phyloP scores from a whole-genome alignment of 2,113 vertebrate genomes.

The Camelus bactrianus region DNA sequence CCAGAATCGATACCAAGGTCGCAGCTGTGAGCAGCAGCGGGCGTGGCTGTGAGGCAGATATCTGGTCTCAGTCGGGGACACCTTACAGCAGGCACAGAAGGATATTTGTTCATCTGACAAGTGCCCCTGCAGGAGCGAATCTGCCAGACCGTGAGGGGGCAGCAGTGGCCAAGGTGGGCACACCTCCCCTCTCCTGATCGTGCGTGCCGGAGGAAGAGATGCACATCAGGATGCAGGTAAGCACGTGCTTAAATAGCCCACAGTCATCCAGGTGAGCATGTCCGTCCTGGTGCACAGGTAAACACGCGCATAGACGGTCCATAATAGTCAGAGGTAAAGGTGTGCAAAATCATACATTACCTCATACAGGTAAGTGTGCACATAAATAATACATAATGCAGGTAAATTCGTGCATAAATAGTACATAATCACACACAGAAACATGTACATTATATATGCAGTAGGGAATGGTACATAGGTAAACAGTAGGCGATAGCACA shows the following conservation, averaged over 20 bases:
- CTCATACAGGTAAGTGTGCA: background rate
- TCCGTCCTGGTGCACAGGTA: rapidly evolving
- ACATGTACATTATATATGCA: rapidly evolving
- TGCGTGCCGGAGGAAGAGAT: background rate
- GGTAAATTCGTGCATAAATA: rapidly evolving
- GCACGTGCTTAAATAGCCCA: rapidly evolving
- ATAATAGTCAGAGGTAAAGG: rapidly evolving
- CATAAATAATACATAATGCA: background rate
- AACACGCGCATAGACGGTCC: rapidly evolving
- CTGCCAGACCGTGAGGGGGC: too few species aligned
- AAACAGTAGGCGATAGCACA: rapidly evolving
- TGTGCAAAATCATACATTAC: rapidly evolving
- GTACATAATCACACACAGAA: too few species aligned
- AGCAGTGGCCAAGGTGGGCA: rapidly evolving
- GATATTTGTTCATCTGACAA: rapidly evolving
- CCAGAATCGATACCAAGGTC: background rate
- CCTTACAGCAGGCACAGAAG: rapidly evolving
- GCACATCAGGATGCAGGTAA: rapidly evolving
- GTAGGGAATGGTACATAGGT: too few species aligned
- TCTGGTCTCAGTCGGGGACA: rapidly evolving
- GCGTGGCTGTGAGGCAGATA: rapidly evolving
- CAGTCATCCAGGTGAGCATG: too few species aligned
- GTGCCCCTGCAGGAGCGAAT: rapidly evolving
- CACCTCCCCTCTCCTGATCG: rapidly evolving
- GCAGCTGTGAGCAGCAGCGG: rapidly evolving